Evolutionary conservation across 2,113 vertebrate species (phyloP), one percentile per base, ranked within the genome.

Genomic region (Brachyhypopomus gauderio): DNA sequence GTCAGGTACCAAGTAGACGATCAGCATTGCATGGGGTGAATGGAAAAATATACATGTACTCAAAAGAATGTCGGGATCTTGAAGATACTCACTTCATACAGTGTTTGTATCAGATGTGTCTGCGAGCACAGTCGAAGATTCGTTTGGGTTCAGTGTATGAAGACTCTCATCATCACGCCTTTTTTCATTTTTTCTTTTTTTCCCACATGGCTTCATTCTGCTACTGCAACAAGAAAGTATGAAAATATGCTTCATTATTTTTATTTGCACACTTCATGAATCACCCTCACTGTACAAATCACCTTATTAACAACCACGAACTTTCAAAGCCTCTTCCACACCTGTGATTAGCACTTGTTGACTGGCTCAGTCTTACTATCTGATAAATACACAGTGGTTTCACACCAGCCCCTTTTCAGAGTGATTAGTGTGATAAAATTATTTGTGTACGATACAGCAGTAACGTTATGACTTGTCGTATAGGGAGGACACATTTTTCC

Each of bases 11-110:
- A 52, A 72, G 20, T n/a, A 12, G 17, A 7, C 25, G 11, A 23
- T 64, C 48, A n/a, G 17, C 27, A 75, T 5, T 6, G 20, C 9
- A 3, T 20, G 8, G 22, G 36, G 56, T 62, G 14, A 75, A 63
- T 6, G 34, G 45, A 59, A 14, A 59, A 17, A 23, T 11, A 1
- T 23, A 23, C 30, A 16, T 22, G 38, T 7, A 12, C 2, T 4
- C 41, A 1, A 19, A 60, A 48, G 52, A 25, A 75, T 19, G n/a
- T 16, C 19, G 55, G 36, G 20, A 77, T 41, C 8, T n/a, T 41
- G 52, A 80, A 22, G n/a, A 30, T 66, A 66, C 78, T 80, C 45
- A 86, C 79, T 77, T 86, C 78, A 86, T 62, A 87, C 84, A 30
- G 59, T 56, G 74, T 83, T 80, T 9, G 77, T 83, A 72, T 80